A percentile compares a stretch with the other conserved stretches of the same genome.
Evolutionary conservation across 2,113 vertebrate genomes (phyloP).

Genomic region (Aix galericulata): DNA sequence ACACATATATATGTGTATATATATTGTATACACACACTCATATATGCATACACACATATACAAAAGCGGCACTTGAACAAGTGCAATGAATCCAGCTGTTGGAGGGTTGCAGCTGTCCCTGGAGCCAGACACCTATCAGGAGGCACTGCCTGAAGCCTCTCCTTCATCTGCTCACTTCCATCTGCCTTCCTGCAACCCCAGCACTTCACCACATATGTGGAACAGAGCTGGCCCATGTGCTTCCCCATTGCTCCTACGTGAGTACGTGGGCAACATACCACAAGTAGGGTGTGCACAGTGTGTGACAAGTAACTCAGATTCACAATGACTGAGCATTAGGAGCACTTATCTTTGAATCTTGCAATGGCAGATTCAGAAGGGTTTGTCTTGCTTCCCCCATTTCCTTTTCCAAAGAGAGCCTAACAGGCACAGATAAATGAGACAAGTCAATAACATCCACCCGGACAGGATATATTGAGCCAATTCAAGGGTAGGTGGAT

Average conservation of each 20-base stretch:
- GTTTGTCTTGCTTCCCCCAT: slow-evolving; percentile 25
- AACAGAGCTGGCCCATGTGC: not conserved
- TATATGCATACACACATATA: no score
- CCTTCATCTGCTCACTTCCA: not conserved
- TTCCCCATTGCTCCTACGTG: not conserved
- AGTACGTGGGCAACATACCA: not conserved
- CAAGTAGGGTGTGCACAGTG: not conserved
- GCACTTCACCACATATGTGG: not conserved
- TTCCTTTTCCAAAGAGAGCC: slow-evolving; percentile 74
- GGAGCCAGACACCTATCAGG: not conserved
- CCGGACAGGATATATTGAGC: slow-evolving; percentile 84
- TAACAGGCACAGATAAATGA: slow-evolving; percentile 74
- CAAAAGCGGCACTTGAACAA: not conserved
- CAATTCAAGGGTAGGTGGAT: slow-evolving; percentile 83
- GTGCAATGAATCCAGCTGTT: not conserved
- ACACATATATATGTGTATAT: no score
- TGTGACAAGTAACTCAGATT: not conserved
- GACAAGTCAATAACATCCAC: slow-evolving; percentile 79
- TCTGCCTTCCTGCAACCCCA: not conserved
- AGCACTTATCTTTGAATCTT: not conserved
- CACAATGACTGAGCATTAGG: not conserved
- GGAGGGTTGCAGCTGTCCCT: not conserved
- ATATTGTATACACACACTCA: no score
- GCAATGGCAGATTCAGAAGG: not conserved
- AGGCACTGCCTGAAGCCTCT: not conserved